These are phyloP conservation scores for Urocynchramus pylzowi DNA, from an alignment of 2,113 vertebrate genomes.

Conservation along the genomic window DNA sequence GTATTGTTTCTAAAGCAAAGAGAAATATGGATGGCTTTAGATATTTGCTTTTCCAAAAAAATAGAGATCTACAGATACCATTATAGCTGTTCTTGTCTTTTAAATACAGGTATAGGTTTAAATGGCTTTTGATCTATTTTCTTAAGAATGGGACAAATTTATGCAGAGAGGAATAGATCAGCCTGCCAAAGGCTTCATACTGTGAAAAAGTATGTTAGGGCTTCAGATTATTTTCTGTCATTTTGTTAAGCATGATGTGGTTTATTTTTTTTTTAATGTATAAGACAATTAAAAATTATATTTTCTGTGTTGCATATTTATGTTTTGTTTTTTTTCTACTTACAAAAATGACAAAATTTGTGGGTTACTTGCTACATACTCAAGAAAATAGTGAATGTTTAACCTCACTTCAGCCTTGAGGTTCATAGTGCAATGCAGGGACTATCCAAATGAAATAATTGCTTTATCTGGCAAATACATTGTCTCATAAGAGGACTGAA, in stretches of 20 bases:
- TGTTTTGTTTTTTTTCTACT: not conserved
- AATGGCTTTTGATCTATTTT: not conserved
- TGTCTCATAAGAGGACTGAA: constrained; percentile 62
- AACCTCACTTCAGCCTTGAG: not conserved
- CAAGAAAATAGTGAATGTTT: not conserved
- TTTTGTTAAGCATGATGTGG: not conserved
- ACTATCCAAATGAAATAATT: constrained; percentile 59
- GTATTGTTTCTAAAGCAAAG: not conserved
- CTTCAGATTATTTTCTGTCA: not conserved
- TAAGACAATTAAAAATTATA: not conserved
- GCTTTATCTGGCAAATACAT: constrained; percentile 56
- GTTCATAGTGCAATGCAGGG: not conserved
- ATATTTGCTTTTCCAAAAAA: not conserved
- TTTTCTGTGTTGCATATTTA: not conserved
- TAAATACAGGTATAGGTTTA: not conserved
- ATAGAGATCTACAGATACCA: not conserved
- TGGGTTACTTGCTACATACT: not conserved
- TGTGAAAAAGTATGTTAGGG: not conserved
- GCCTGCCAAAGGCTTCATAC: not conserved
- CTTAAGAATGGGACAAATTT: not conserved
- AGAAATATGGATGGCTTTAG: not conserved
- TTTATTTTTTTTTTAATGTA: not conserved
- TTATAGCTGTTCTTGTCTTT: not conserved
- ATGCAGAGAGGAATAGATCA: not conserved
- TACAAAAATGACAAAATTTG: not conserved